Base-by-base conservation (phyloP, 2,888 invertebrate species). In the Synanthedon myopaeformis region DNA sequence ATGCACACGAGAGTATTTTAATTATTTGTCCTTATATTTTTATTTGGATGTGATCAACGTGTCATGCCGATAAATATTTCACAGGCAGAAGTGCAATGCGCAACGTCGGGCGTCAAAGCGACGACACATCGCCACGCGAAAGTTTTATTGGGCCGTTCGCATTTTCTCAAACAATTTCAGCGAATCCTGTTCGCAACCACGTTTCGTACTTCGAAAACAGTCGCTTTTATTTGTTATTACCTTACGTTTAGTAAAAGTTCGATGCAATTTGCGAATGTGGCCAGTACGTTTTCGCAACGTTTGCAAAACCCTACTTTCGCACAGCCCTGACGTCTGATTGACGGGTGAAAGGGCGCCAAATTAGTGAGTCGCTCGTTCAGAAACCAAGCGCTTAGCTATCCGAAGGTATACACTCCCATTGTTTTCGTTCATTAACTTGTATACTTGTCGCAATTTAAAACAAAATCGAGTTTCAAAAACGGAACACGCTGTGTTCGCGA, bases 301-400 rank as follows among this genome's bases (percentile, higher is more conserved):
- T 35, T 62, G 74, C 74, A 75, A 79, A 35, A 77, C 76, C 71
- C 67, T 68, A 63, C 68, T 59, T 66, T 64, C 60, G 68, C 71
- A 65, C 67, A 19, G 62, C 60, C 63, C 60, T 74, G 83, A 83
- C 83, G 72, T 61, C 62, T 84, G 86, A 86, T 82, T 84, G 86
- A 85, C 86, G 74, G 79, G 80, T 78, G 79, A 85, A 85, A 86
- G 83, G 78, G 83, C 80, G 80, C 76, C 76, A 84, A 79, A 85
- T 83, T 84, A 82, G 81, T 73, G 63, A 68, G 58, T 63, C 61
- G 62, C 64, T 63, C 64, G 69, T 63, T 64, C 65, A 62, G 63
- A 63, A 68, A 65, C 62, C 60, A 61, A 62, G 56, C 58, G 63
- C 61, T 35, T 10, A 35, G 8, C 35, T 56, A 56, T 61, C 58